Percentiles rank a stretch among this genome's conserved stretches.
Evolutionary conservation across 2,888 invertebrate species (phyloP).

Genomic region (Odiellus spinosus): DNA sequence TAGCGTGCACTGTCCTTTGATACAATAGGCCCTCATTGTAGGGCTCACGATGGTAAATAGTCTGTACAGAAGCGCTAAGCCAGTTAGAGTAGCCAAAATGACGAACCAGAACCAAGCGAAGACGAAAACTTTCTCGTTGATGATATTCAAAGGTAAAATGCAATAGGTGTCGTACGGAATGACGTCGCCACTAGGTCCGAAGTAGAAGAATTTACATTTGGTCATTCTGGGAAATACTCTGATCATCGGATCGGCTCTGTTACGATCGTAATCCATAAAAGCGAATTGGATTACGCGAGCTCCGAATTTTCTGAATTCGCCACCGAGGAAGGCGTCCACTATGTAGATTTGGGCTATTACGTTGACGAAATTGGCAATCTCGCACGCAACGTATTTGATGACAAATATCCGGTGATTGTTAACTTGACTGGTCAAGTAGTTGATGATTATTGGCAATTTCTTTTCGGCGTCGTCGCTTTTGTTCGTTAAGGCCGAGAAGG

Average conservation of each 20-base stretch:
- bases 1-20: slow-evolving; percentile 13
- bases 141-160: slow-evolving; percentile 70
- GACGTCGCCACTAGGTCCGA: slow-evolving; percentile 69
- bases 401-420: slow-evolving; percentile 42
- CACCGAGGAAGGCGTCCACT: slow-evolving; percentile 39
- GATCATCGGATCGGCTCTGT: slow-evolving; percentile 70
- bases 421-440: slow-evolving; percentile 18
- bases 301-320: slow-evolving; percentile 24
- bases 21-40: slow-evolving; percentile 5
- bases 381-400: slow-evolving; percentile 40
- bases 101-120: slow-evolving; percentile 71
- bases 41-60: slow-evolving; percentile 5
- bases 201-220: slow-evolving; percentile 81
- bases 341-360: slow-evolving; percentile 58
- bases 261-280: slow-evolving; percentile 32
- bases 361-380: slow-evolving; percentile 61
- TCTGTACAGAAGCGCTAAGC: slow-evolving; percentile 18
- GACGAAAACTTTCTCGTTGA: slow-evolving; percentile 84
- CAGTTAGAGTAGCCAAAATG: slow-evolving; percentile 14
- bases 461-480: slow-evolving; percentile 7
- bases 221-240: slow-evolving; percentile 62
- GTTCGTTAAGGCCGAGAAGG: slow-evolving; percentile 12
- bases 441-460: slow-evolving; percentile 14
- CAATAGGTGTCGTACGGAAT: slow-evolving; percentile 74
- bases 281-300: slow-evolving; percentile 23